Base-by-base conservation (phyloP, 2,888 invertebrate species). In the Calliphora vomitoria region DNA sequence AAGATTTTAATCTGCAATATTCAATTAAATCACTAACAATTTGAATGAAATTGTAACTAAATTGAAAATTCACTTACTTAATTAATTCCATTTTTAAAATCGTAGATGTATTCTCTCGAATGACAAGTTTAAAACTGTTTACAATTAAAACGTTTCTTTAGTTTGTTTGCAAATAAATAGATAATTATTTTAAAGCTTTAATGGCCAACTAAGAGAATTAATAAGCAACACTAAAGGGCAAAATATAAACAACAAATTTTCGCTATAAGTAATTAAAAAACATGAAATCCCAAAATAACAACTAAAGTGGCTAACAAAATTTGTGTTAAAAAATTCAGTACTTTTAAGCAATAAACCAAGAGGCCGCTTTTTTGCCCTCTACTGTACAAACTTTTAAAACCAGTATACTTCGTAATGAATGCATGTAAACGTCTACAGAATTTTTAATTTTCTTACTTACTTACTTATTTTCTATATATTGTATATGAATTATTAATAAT, bases 81-180 rank as follows among this genome's bases (percentile, higher is more conserved):
- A 76, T 60, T 69, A 76, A 69, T 68, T 83, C 82, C 82, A 83
- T 83, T 69, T 31, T 20, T 20, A 2, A 20, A 55, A 25, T 6
- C 8, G 53, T 53, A 13, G 25, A 13, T 66, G 74, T 55, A 55
- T 31, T 13, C 8, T 8, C 31, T 25, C 18, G 41, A 35, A 58
- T 60, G 31, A 55, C 55, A 64, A 47, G n/a, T 66, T 66, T 18
- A 5, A 15, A 64, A 81, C 81, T 81, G 64, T 31, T 74, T 55
- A 8, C 55, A 55, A 72, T 53, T 8, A 15, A 41, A 35, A 31
- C 10, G 3, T 71, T 80, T 25, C 50, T 80, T 41, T 62, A n/a
- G 10, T 53, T 41, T 13, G 64, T 47, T 74, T 41, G 18, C 41
- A 72, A 81, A 81, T 18, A n/a, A 18, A 41, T 64, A 10, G 10